Conservation (phyloP, 2,888 invertebrate species). For the Polyploca ridens region DNA sequence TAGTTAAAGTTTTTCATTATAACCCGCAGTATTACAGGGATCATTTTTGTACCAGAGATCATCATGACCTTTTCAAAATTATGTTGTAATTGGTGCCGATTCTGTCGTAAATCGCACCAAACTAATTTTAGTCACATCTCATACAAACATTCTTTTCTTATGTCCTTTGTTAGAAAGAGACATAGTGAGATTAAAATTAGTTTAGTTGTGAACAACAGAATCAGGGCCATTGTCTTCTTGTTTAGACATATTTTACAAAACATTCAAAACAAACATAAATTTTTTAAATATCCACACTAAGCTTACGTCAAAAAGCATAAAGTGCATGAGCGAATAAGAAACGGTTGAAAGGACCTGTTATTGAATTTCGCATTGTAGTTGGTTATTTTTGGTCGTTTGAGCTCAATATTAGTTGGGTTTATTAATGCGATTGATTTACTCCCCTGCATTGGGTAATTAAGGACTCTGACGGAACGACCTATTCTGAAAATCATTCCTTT, state of each 20-base stretch:
- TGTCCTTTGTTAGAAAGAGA: too few species aligned
- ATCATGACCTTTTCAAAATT: background rate
- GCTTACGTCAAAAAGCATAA: constrained; percentile 40
- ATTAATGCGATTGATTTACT: constrained; percentile 50
- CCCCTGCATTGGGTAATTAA: constrained; percentile 47
- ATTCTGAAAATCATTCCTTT: background rate
- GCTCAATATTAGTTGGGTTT: constrained; percentile 49
- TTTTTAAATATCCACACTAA: constrained; percentile 36
- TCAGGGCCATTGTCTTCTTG: too few species aligned
- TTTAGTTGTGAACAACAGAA: too few species aligned
- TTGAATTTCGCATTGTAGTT: constrained; percentile 67
- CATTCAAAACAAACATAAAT: background rate
- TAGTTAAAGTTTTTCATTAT: too few species aligned
- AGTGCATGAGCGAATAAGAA: constrained; percentile 46
- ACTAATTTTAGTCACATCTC: too few species aligned
- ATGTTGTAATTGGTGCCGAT: too few species aligned
- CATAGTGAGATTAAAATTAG: too few species aligned
- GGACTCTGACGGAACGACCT: constrained; percentile 40
- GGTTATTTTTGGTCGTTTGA: constrained; percentile 67
- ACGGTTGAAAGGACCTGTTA: constrained; percentile 59
- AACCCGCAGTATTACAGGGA: too few species aligned
- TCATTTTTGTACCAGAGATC: too few species aligned
- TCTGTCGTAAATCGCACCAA: too few species aligned
- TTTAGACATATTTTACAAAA: background rate
- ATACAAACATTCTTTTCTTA: too few species aligned